These are phyloP conservation scores for Daboia siamensis DNA, from an alignment of 2,113 vertebrate genomes.

Conservation along the genomic window DNA sequence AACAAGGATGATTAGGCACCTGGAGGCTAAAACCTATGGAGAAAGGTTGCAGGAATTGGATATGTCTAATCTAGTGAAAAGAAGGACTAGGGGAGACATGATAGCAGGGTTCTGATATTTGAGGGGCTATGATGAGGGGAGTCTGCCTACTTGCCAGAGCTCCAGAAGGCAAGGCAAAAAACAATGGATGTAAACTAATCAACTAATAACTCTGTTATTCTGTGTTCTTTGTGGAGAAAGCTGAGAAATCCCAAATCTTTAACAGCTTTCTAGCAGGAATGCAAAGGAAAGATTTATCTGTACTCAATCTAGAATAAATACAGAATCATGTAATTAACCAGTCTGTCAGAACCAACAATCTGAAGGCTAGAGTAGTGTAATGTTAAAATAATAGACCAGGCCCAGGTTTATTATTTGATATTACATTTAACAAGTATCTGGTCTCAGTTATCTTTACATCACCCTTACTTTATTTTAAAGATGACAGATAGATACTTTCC, in stretches of 20 bases:
- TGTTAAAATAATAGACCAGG: background rate
- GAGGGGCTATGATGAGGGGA: no score
- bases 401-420: background rate
- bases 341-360: background rate
- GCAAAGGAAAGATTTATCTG: background rate
- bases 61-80: background rate
- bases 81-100: no score
- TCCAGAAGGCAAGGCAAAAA: no score
- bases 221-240: no score
- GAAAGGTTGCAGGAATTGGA: background rate
- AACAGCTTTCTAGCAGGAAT: background rate
- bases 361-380: background rate
- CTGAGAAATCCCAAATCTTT: background rate
- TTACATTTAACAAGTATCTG: background rate
- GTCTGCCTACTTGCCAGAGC: no score
- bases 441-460: conserved; percentile 35
- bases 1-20: background rate
- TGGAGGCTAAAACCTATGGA: background rate
- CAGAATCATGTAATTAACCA: conserved; percentile 11
- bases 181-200: no score
- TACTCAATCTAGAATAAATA: conserved; percentile 3
- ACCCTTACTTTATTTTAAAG: background rate
- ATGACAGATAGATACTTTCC: conserved; percentile 35
- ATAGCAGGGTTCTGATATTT: no score
- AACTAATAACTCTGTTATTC: no score